phyloP scores from a whole-genome alignment of 2,888 invertebrate genomes.

The Baronia brevicornis region DNA sequence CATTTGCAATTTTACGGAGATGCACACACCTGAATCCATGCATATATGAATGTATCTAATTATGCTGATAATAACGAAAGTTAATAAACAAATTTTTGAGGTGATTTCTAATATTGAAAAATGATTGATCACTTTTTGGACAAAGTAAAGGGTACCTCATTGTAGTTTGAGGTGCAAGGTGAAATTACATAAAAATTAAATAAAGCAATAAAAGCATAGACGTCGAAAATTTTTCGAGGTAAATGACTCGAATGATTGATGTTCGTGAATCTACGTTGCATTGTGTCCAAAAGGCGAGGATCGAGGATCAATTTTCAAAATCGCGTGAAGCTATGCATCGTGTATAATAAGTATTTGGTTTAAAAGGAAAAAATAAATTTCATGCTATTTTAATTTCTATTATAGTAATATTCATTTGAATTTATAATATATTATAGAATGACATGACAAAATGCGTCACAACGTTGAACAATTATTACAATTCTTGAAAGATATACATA shows the following conservation, averaged over 20 bases:
- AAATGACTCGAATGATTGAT: slow-evolving; percentile 68
- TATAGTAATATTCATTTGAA: too few relatives aligned
- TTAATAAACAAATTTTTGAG: slow-evolving; percentile 15
- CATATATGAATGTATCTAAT: too few relatives aligned
- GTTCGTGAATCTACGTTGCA: slow-evolving; percentile 51
- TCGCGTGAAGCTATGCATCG: slow-evolving; percentile 20
- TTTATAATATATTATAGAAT: too few relatives aligned
- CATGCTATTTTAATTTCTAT: too few relatives aligned
- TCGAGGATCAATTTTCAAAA: slow-evolving; percentile 36
- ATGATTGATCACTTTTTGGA: slow-evolving; percentile 18
- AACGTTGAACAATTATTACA: slow-evolving; percentile 34
- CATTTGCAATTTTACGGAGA: slow-evolving; percentile 6
- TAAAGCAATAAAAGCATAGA: slow-evolving; percentile 53
- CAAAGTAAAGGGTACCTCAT: slow-evolving; percentile 20
- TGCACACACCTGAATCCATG: slow-evolving; percentile 3
- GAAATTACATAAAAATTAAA: slow-evolving; percentile 54
- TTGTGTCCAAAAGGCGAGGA: slow-evolving; percentile 47
- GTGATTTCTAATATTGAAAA: slow-evolving; percentile 19
- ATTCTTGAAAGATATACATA: slow-evolving; percentile 16
- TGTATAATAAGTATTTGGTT: too few relatives aligned
- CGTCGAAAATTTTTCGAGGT: slow-evolving; percentile 52
- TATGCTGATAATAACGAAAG: slow-evolving; percentile 10
- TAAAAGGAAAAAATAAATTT: too few relatives aligned
- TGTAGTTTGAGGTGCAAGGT: slow-evolving; percentile 28
- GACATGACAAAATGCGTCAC: too few relatives aligned